Base-by-base conservation (phyloP, 2,113 vertebrate genomes). In the Microcebus griseorufus region DNA sequence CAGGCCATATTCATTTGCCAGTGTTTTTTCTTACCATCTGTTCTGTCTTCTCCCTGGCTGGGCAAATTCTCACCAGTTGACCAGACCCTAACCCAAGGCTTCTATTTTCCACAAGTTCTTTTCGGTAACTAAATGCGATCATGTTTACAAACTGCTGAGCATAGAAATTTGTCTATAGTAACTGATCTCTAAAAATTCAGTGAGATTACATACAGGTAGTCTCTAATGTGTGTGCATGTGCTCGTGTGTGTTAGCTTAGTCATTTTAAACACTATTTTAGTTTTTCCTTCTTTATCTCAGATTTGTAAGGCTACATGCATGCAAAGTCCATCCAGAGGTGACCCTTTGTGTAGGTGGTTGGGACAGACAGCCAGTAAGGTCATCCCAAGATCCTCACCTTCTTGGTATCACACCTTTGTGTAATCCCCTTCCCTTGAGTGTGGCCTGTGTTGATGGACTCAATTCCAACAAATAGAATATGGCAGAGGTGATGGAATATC, bases 331-430 rank as follows among this genome's bases (percentile, higher is more conserved):
- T 37, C n/a, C n/a, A 88, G 42, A 9, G 13, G 29, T 86, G 32
- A 5, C 16, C 20, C 27, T 64, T 12, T 45, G 27, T 70, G 13
- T 27, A 58, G n/a, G n/a, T 53, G 64, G 20, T 6, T 58, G 22
- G 48, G 42, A 9, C 10, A 37, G 20, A 4, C 16, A 22, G 76
- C 53, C 45, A 34, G 22, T 23, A 34, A 60, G 20, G 48, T 48
- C 51, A 27, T 3, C 3, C 32, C 23, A 9, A 85, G 29, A 78
- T 0, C 5, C 3, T 37, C 1, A 6, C 37, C 16, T n/a, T 37
- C 14, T 48, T n/a, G 3, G 32, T 5, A 5, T n/a, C 9, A 4
- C 3, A 53, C 7, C 18, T 42, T 51, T 39, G 34, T 60, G 10
- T 13, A 27, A 37, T 45, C 17, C 14, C 16, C 12, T 55, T 55